Conservation (phyloP, 2,113 vertebrate species). For the Dissostichus mawsoni region DNA sequence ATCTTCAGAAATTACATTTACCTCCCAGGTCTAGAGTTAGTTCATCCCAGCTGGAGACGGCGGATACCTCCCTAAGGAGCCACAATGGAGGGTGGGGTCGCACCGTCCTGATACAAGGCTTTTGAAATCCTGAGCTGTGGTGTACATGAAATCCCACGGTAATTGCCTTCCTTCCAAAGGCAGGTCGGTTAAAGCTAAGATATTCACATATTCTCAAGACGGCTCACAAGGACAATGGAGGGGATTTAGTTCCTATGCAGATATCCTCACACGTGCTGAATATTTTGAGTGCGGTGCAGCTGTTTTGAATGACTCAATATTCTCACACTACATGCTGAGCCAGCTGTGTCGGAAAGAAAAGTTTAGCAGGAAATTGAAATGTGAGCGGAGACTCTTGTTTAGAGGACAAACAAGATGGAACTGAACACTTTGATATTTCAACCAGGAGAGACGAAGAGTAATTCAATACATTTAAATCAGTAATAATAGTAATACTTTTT, state of each 20-base stretch:
- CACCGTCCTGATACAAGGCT: constrained; percentile 71
- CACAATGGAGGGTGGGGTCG: constrained; percentile 70
- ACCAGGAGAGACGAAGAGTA: not conserved
- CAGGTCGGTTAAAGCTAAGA: constrained; percentile 70
- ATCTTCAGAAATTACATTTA: constrained; percentile 80
- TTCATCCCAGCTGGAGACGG: constrained; percentile 68
- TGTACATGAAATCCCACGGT: constrained; percentile 81
- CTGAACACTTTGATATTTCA: not conserved
- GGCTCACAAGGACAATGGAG: constrained; percentile 74
- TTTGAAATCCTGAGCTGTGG: constrained; percentile 78
- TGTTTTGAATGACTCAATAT: constrained; percentile 37
- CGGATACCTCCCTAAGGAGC: constrained; percentile 50
- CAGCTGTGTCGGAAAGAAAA: constrained; percentile 12
- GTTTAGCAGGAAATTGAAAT: not conserved
- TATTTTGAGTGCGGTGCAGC: constrained; percentile 66
- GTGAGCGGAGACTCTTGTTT: constrained; percentile 39
- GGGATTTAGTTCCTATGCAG: constrained; percentile 74
- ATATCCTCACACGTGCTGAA: constrained; percentile 59
- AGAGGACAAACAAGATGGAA: constrained; percentile 21
- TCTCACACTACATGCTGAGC: constrained; percentile 7
- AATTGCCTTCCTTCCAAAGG: constrained; percentile 78
- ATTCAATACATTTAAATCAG: not conserved
- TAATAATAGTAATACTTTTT: too few relatives aligned
- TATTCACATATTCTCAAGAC: constrained; percentile 60
- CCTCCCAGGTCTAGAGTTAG: constrained; percentile 63